These are phyloP conservation scores for Bursaphelenchus okinawaensis DNA, from an alignment of 2,888 invertebrate genomes.

Conservation along the genomic window DNA sequence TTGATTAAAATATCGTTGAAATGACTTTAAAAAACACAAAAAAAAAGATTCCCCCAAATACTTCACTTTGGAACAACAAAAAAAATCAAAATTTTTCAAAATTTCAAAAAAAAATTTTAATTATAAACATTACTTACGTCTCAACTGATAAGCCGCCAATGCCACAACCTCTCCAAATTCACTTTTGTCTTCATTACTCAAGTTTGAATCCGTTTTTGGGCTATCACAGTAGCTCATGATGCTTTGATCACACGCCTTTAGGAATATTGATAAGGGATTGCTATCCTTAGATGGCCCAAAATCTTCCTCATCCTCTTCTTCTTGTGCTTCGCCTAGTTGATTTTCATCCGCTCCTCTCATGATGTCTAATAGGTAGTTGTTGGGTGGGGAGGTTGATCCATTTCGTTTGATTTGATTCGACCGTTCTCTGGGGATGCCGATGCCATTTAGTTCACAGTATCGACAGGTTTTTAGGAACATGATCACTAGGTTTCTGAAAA, in stretches of 20 bases:
- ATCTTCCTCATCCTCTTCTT: not conserved
- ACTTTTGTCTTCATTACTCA: not conserved
- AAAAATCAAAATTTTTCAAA: not conserved
- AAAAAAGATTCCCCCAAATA: not conserved
- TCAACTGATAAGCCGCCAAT: not conserved
- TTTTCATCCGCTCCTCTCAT: not conserved
- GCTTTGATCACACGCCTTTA: not conserved
- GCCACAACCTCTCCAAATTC: not conserved
- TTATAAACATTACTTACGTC: no score
- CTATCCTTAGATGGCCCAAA: not conserved
- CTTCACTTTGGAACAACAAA: not conserved
- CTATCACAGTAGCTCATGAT: not conserved
- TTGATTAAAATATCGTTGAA: not conserved
- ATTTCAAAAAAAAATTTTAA: no score
- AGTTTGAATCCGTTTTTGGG: not conserved
- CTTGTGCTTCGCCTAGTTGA: not conserved
- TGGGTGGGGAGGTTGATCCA: not conserved
- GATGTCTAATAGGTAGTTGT: not conserved
- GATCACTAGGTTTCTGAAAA: not conserved
- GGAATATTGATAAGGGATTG: not conserved
- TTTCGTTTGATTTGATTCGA: not conserved
- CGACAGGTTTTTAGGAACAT: not conserved
- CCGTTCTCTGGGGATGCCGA: not conserved
- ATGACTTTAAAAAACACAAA: not conserved
- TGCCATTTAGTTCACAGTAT: not conserved